phyloP scores from a whole-genome alignment of 2,113 vertebrate species.

The Anseranas semipalmata region DNA sequence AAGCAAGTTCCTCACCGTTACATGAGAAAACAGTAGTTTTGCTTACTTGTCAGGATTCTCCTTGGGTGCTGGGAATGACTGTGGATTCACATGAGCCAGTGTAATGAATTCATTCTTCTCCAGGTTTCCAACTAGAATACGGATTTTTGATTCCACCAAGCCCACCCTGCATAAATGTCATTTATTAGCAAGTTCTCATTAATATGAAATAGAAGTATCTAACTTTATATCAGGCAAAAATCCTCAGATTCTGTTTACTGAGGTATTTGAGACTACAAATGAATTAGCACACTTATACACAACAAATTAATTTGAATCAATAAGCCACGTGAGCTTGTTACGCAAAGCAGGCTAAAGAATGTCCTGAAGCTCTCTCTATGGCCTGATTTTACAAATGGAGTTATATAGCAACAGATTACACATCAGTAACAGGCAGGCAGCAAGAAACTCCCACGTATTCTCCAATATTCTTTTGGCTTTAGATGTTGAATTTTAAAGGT shows the following conservation, averaged over 20 bases:
- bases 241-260: neutral
- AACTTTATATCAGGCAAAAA: neutral
- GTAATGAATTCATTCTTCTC: slow-evolving; percentile 90
- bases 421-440: neutral
- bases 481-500: neutral
- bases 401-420: neutral
- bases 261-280: neutral
- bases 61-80: slow-evolving; percentile 85
- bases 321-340: rapidly evolving
- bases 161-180: slow-evolving; percentile 81
- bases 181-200: slow-evolving; percentile 32
- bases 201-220: neutral
- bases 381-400: neutral
- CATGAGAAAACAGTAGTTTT: neutral
- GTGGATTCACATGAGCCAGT: slow-evolving; percentile 86
- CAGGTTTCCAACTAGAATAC: slow-evolving; percentile 87
- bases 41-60: slow-evolving; percentile 86
- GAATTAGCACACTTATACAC: neutral
- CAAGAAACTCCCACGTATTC: neutral
- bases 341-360: neutral
- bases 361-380: neutral
- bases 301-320: neutral
- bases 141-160: slow-evolving; percentile 92
- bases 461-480: neutral
- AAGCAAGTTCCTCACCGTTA: neutral